Evolutionary conservation across 2,113 vertebrate species (phyloP), one percentile per base, ranked within the genome.

Genomic region (Sinocyclocheilus rhinocerous): DNA sequence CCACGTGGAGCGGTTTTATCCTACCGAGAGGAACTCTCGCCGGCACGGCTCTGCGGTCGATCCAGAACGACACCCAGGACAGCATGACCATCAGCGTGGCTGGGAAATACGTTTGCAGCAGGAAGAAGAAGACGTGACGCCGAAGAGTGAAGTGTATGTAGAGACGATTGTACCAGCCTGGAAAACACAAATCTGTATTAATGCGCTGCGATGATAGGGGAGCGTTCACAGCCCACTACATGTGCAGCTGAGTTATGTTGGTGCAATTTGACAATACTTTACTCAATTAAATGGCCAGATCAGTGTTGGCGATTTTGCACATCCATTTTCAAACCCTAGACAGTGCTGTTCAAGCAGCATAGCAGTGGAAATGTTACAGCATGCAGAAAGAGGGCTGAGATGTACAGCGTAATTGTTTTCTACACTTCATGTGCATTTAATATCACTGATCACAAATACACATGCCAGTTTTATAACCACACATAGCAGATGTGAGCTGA

Each of bases 61-160:
- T 97, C 97, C 97, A 97, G 92, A 97, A 97, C 36, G 97, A 97
- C 81, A 97, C 97, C 97, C 97, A 98, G 88, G 97, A 97, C 87
- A 98, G 89, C 97, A 98, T 98, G 91, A 98, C 97, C 97, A 98
- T 98, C 75, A 98, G 93, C 6, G 97, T 97, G 3, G 97, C 97
- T 0, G 97, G 97, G 75, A 98, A 98, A 81, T 97, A 98, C 18
- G 97, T 98, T 88, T 98, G 97, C 77, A 97, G 95, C 94, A 98
- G 90, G 94, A 97, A 98, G 92, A 98, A 98, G 95, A 98, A 98
- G 90, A 98, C 96, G 92, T 98, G 96, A 1, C 96, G 96, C 26
- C 96, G 93, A 80, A 98, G 91, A 5, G 97, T 98, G 93, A 98
- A 98, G 91, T 97, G 97, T 85, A 98, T 97, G 91, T 97, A 97